phyloP scores from a whole-genome alignment of 2,888 invertebrate species.

The Nomada goodeniana region DNA sequence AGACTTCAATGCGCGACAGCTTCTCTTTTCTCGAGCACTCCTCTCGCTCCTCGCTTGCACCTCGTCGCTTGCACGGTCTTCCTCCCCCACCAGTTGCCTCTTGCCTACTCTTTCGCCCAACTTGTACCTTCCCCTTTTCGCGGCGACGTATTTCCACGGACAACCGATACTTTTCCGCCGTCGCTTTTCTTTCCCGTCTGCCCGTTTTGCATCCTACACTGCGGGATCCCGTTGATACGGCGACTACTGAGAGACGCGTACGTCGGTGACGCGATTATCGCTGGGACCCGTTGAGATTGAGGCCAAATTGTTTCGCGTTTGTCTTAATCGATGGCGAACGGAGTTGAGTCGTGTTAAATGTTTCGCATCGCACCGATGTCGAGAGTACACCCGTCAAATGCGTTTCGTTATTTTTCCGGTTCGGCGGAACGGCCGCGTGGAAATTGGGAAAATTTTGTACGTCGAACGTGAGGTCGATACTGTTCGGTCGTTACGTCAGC shows the following conservation, averaged over 20 bases:
- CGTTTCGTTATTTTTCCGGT: too few relatives aligned
- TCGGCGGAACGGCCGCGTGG: too few relatives aligned
- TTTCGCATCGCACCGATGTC: too few relatives aligned
- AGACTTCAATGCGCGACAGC: conserved; percentile 83
- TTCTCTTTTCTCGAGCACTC: conserved; percentile 67
- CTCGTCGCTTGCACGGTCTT: conserved; percentile 25
- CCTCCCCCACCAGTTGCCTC: conserved; percentile 39
- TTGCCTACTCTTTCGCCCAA: conserved; percentile 50
- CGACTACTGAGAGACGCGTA: not conserved
- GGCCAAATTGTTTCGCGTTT: too few relatives aligned
- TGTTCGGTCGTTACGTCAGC: too few relatives aligned
- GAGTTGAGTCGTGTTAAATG: too few relatives aligned
- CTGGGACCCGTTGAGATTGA: not conserved
- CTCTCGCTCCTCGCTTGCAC: conserved; percentile 46
- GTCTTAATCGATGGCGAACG: too few relatives aligned
- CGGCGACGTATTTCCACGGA: conserved; percentile 61
- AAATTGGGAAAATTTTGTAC: too few relatives aligned
- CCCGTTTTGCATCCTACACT: not conserved
- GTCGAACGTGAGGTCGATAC: too few relatives aligned
- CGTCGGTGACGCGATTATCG: not conserved
- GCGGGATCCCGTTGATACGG: not conserved
- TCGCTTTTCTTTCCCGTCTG: conserved; percentile 22
- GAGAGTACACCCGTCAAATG: too few relatives aligned
- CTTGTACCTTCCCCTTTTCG: conserved; percentile 69
- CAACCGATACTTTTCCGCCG: conserved; percentile 62